phyloP scores from a whole-genome alignment of 2,797 vertebrate genomes.

The Menidia menidia region DNA sequence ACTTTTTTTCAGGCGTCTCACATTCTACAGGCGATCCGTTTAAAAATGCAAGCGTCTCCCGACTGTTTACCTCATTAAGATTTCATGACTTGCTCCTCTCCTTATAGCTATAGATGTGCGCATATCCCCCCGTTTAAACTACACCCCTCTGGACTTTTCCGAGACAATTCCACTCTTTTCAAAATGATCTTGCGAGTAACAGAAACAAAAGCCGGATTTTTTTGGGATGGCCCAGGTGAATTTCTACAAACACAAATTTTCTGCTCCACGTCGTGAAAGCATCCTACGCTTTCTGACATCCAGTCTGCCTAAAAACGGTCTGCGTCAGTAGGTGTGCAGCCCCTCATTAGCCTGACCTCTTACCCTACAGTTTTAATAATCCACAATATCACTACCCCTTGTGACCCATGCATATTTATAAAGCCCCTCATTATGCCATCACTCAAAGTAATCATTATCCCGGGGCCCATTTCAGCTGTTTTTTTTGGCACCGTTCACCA shows the following conservation, averaged over 20 bases:
- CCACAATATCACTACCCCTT: slow-evolving; percentile 71
- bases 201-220: neutral
- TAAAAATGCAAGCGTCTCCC: neutral
- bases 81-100: slow-evolving; percentile 2
- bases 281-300: slow-evolving; percentile 46
- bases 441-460: slow-evolving; percentile 81
- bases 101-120: neutral
- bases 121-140: neutral
- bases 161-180: neutral
- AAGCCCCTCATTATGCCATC: slow-evolving; percentile 82
- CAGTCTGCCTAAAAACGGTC: slow-evolving; percentile 45
- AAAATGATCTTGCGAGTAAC: slow-evolving; percentile 12
- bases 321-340: slow-evolving; percentile 27
- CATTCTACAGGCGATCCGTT: slow-evolving; percentile 2
- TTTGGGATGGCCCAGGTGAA: neutral
- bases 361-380: slow-evolving; percentile 80
- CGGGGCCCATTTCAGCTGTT: slow-evolving; percentile 77
- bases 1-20: slow-evolving; percentile 11
- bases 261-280: slow-evolving; percentile 34
- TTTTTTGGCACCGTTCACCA: slow-evolving; percentile 61
- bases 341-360: slow-evolving; percentile 77
- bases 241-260: slow-evolving; percentile 13
- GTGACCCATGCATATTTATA: slow-evolving; percentile 84
- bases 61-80: slow-evolving; percentile 2
- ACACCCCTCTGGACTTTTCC: slow-evolving; percentile 7